Evolutionary conservation across 2,888 invertebrate species (phyloP).

Genomic region (Thecophora atra): DNA sequence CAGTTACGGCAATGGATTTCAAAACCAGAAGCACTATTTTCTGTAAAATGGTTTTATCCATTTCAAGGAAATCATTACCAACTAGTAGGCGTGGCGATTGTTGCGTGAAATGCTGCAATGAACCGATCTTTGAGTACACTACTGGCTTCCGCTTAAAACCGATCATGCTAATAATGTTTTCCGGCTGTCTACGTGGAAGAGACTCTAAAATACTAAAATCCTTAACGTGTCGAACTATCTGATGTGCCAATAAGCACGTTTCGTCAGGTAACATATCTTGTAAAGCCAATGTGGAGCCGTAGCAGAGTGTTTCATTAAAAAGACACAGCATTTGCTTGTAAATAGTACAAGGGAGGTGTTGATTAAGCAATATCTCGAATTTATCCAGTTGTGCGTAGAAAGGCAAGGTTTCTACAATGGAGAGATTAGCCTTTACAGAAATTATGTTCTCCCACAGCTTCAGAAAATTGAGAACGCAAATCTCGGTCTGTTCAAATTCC

Average conservation of each 20-base stretch:
- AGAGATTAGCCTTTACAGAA: constrained; percentile 88
- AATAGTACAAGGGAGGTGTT: constrained; percentile 79
- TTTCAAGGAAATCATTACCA: constrained; percentile 55
- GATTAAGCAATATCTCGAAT: constrained; percentile 78
- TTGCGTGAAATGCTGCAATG: constrained; percentile 39
- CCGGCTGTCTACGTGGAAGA: constrained; percentile 61
- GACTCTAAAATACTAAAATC: constrained; percentile 75
- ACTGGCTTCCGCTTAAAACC: constrained; percentile 60
- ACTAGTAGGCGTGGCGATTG: constrained; percentile 22
- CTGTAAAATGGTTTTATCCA: constrained; percentile 83
- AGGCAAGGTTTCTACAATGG: constrained; percentile 87
- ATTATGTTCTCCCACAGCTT: constrained; percentile 90
- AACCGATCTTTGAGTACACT: constrained; percentile 49
- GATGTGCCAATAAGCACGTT: constrained; percentile 85
- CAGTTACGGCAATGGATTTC: constrained; percentile 89
- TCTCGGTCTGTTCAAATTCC: constrained; percentile 68
- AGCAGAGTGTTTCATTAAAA: constrained; percentile 90
- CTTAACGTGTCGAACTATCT: constrained; percentile 86
- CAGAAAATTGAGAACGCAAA: constrained; percentile 82
- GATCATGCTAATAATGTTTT: constrained; percentile 61
- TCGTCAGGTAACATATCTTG: constrained; percentile 90
- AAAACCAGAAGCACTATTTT: constrained; percentile 87
- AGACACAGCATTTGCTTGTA: constrained; percentile 86
- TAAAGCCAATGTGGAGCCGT: constrained; percentile 87
- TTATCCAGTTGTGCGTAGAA: constrained; percentile 86